phyloP scores from a whole-genome alignment of 2,888 invertebrate genomes.

The Heliconius hortense region DNA sequence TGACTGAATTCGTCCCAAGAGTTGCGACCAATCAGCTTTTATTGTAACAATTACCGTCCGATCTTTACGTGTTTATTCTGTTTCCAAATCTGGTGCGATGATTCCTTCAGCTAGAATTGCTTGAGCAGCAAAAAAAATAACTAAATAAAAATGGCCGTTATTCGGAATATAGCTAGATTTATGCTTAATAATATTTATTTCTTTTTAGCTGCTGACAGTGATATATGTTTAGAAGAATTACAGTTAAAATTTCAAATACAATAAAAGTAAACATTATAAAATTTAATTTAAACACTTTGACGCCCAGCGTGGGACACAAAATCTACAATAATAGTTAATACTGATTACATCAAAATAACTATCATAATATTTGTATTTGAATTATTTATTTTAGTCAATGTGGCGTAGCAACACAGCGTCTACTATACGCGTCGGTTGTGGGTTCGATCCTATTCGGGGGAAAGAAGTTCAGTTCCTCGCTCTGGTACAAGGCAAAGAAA shows the following conservation, averaged over 20 bases:
- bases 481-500: no score
- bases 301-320: background rate
- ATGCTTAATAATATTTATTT: background rate
- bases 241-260: background rate
- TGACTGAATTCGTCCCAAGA: conserved; percentile 17
- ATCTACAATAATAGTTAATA: background rate
- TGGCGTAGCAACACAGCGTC: background rate
- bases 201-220: background rate
- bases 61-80: conserved; percentile 16
- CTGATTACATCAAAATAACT: no score
- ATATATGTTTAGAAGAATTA: background rate
- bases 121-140: background rate
- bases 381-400: no score
- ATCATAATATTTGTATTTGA: no score
- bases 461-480: no score
- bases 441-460: background rate
- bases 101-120: background rate
- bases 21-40: conserved; percentile 17
- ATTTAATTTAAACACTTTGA: background rate
- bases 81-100: conserved; percentile 1
- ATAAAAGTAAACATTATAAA: background rate
- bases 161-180: no score
- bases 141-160: background rate
- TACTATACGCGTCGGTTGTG: background rate
- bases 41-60: conserved; percentile 19